Conservation (phyloP, 2,113 vertebrate species). For the Syrrhaptes paradoxus region DNA sequence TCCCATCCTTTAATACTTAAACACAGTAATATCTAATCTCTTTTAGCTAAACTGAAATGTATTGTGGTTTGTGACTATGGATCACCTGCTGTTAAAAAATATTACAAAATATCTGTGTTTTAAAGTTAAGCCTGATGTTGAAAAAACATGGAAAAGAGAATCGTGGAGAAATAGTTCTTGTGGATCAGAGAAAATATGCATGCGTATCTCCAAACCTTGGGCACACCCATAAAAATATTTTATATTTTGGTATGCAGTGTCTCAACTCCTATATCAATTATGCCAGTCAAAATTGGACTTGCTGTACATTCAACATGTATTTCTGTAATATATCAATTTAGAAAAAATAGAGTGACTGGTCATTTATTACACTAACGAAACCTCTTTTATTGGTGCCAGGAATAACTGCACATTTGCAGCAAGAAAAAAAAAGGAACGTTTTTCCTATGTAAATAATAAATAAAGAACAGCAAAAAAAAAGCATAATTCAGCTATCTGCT, state of each 20-base stretch:
- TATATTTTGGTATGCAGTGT: neutral
- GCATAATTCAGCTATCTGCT: slow-evolving; percentile 51
- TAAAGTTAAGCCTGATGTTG: neutral
- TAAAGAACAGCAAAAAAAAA: slow-evolving; percentile 67
- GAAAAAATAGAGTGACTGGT: slow-evolving; percentile 15
- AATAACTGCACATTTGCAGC: slow-evolving; percentile 68
- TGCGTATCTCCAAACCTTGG: neutral
- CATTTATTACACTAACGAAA: slow-evolving; percentile 31
- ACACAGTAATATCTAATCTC: neutral
- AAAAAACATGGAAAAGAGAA: neutral
- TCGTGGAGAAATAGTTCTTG: neutral
- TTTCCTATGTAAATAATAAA: slow-evolving; percentile 78
- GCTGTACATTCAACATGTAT: neutral
- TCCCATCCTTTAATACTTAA: neutral
- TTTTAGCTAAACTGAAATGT: neutral
- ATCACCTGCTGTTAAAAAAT: neutral
- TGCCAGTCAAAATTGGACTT: neutral
- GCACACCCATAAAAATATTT: neutral
- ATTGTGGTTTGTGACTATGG: neutral
- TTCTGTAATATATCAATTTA: neutral
- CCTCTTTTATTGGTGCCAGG: slow-evolving; percentile 59
- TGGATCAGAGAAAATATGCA: neutral
- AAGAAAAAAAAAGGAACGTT: slow-evolving; percentile 28
- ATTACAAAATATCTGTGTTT: neutral
- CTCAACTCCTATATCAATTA: neutral